These are phyloP conservation scores for Malaclemys terrapin DNA, from an alignment of 2,113 vertebrate genomes.

Conservation along the genomic window DNA sequence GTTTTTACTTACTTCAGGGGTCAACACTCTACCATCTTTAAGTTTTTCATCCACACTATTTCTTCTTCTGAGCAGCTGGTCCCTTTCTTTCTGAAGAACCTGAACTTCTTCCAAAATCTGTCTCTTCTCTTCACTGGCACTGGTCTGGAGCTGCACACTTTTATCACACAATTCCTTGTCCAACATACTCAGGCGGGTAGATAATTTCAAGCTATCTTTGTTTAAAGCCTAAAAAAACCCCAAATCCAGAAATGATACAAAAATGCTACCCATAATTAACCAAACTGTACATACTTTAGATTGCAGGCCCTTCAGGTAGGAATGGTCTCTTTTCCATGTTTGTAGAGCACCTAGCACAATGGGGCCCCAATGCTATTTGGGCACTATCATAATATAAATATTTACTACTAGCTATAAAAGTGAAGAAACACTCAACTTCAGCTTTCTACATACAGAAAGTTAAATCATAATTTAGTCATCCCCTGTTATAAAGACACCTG, in stretches of 20 bases:
- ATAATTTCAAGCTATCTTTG: slow-evolving; percentile 85
- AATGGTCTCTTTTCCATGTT: not conserved
- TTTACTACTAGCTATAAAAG: not conserved
- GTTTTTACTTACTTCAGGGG: slow-evolving; percentile 83
- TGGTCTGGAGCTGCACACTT: slow-evolving; percentile 73
- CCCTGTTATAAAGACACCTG: not conserved
- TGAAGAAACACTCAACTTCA: accelerated
- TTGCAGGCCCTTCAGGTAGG: not conserved
- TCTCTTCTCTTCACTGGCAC: slow-evolving; percentile 74
- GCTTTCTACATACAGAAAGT: not conserved
- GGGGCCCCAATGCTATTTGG: not conserved
- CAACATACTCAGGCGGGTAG: slow-evolving; percentile 81
- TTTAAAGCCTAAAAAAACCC: slow-evolving; percentile 82
- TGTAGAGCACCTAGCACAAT: not conserved
- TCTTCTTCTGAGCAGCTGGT: slow-evolving; percentile 81
- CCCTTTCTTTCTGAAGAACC: slow-evolving; percentile 81
- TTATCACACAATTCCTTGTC: slow-evolving; percentile 85
- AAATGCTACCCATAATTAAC: not conserved
- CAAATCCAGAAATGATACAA: not conserved
- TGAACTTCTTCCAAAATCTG: slow-evolving; percentile 81
- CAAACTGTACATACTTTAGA: not conserved
- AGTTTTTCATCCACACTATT: slow-evolving; percentile 85
- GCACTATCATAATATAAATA: not conserved
- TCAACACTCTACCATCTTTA: slow-evolving; percentile 83
- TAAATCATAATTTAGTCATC: not conserved